A percentile compares a stretch with the other conserved stretches of the same genome.
Evolutionary conservation across 2,797 vertebrate species (phyloP).

Genomic region (Manis pentadactyla): DNA sequence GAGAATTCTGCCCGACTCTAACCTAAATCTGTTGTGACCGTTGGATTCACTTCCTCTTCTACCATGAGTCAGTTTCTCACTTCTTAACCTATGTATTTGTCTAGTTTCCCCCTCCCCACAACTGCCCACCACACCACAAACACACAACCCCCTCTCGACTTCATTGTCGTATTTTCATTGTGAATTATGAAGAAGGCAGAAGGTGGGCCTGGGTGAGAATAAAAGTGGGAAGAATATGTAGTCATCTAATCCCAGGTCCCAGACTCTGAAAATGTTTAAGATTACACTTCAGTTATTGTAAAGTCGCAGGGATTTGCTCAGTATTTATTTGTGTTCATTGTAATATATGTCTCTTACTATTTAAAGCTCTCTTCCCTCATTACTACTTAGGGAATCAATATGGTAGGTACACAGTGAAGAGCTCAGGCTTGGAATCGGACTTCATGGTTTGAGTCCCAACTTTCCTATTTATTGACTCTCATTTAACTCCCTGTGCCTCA

Average conservation of each 20-base stretch:
- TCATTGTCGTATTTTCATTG: background rate
- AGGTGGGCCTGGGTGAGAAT: background rate
- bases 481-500: background rate
- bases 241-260: background rate
- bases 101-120: background rate
- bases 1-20: background rate
- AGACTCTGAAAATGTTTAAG: background rate
- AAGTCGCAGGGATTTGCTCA: background rate
- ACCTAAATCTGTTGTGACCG: background rate
- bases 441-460: background rate
- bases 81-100: background rate
- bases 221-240: background rate
- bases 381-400: background rate
- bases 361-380: background rate
- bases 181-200: background rate
- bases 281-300: background rate
- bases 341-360: background rate
- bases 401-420: background rate
- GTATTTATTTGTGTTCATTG: background rate
- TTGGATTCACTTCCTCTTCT: background rate
- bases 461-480: background rate
- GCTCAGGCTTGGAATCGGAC: background rate
- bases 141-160: rapidly evolving
- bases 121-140: background rate
- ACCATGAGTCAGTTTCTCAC: background rate